Conservation (phyloP, 2,113 vertebrate species). For the Trinectes maculatus region DNA sequence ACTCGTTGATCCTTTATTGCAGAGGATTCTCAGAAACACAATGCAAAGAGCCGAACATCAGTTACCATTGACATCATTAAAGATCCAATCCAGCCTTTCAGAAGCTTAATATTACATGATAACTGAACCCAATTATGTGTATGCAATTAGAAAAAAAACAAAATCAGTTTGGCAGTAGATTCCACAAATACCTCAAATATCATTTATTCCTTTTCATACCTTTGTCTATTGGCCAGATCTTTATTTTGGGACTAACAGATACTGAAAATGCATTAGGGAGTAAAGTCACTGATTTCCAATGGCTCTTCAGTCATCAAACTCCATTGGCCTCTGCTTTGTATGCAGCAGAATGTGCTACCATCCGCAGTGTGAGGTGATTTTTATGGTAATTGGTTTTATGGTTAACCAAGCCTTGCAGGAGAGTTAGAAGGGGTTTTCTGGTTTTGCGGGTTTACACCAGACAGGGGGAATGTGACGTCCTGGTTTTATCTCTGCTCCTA, state of each 20-base stretch:
- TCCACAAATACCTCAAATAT: no score
- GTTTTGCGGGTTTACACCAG: constrained; percentile 17
- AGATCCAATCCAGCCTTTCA: constrained; percentile 3
- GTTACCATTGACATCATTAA: constrained; percentile 8
- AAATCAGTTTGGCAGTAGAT: no score
- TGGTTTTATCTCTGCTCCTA: constrained; percentile 34
- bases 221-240: constrained; percentile 12
- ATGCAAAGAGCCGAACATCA: constrained; percentile 16
- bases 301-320: constrained; percentile 13
- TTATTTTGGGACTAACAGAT: constrained; percentile 7
- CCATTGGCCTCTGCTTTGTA: constrained; percentile 34
- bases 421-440: constrained; percentile 19
- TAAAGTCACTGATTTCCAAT: constrained; percentile 35
- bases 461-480: constrained; percentile 36
- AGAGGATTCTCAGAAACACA: constrained; percentile 32
- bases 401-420: constrained; percentile 38
- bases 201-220: neutral
- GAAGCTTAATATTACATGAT: constrained; percentile 6
- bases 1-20: constrained; percentile 57
- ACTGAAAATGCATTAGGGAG: constrained; percentile 32
- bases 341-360: constrained; percentile 26
- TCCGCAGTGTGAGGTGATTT: constrained; percentile 29
- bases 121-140: neutral
- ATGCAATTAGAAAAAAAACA: neutral
- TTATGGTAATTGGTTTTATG: constrained; percentile 61